Evolutionary conservation across 1,140 invertebrate genomes (phyloP), one percentile per base, ranked within the genome.

Genomic region (Aphelinus certus): DNA sequence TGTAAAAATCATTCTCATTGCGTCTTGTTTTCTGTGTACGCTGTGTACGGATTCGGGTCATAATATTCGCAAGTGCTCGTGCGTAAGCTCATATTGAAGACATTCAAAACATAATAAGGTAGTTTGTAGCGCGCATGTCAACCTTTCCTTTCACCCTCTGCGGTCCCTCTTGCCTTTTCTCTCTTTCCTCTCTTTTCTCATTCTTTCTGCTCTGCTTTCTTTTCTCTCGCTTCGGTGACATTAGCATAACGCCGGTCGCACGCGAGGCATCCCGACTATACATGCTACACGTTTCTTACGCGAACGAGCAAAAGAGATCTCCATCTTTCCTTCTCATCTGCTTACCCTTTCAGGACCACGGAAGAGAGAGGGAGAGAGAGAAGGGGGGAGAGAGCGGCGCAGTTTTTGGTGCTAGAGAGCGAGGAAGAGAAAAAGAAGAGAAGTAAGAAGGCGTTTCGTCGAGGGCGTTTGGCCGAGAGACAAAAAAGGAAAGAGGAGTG

Each of bases 171-270:
- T 6, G 51, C 4, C 51, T n/a, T 70, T 66, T 51, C 68, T 51
- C 64, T 73, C 57, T 65, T 26, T 75, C 53, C 61, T 66, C 56
- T 42, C 42, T 70, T 61, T 61, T 61, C n/a, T 26, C 26, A 60
- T 61, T 70, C 57, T 61, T 61, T 45, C 1, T 3, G 26, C 69
- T n/a, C 60, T 10, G 49, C 10, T 46, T 10, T 47, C 62, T 56
- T 49, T 43, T 58, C 64, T 51, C 7, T 55, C 2, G 4, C 6
- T 73, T 56, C 48, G 65, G 60, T 58, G 61, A 64, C 71, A 83
- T 83, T 84, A 84, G 77, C 80, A 81, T 83, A 83, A 81, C 71
- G 79, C 75, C 77, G 76, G 78, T 82, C 79, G 81, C 80, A 80
- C 77, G 83, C 80, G 76, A 82, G 74, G 70, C 73, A 70, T 68